Conservation (phyloP, 2,888 invertebrate species). For the Adela reaumurella region DNA sequence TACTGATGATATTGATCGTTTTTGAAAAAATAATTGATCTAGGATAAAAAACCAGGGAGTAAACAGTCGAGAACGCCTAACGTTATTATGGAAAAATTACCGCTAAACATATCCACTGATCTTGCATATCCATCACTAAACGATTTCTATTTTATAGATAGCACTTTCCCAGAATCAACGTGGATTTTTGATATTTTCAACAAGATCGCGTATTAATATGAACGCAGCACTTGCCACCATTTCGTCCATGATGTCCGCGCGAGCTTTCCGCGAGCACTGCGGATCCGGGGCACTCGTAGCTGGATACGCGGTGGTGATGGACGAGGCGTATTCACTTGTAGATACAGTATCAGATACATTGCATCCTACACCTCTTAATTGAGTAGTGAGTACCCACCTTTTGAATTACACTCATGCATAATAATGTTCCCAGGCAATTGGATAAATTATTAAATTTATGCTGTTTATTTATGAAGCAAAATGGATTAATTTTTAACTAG, state of each 20-base stretch:
- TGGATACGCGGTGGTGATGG: slow-evolving; percentile 1
- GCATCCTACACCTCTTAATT: slow-evolving; percentile 2
- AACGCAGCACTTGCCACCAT: slow-evolving; percentile 4
- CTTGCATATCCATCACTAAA: slow-evolving; percentile 4
- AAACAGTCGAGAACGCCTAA: too few relatives aligned
- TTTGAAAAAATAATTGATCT: too few relatives aligned
- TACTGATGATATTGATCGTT: too few relatives aligned
- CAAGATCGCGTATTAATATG: slow-evolving; percentile 3
- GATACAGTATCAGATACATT: slow-evolving; percentile 5
- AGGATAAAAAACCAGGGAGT: too few relatives aligned
- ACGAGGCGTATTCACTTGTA: slow-evolving; percentile 1
- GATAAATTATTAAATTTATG: too few relatives aligned
- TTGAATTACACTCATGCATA: too few relatives aligned
- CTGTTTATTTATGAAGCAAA: too few relatives aligned
- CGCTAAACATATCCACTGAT: slow-evolving; percentile 4
- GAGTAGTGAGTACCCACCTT: slow-evolving; percentile 3
- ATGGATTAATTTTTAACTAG: too few relatives aligned
- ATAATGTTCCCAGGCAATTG: too few relatives aligned
- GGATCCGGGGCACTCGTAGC: slow-evolving; percentile 1
- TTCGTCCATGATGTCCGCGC: slow-evolving; percentile 4
- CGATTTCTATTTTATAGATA: slow-evolving; percentile 1
- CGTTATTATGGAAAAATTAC: too few relatives aligned
- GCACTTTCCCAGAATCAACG: slow-evolving; percentile 2
- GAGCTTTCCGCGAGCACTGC: slow-evolving; percentile 3
- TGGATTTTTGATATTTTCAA: background rate